Evolutionary conservation across 37 sponge, comb jelly and placozoan genomes (phyloP).

Genomic region (Dysidea cf. avara): DNA sequence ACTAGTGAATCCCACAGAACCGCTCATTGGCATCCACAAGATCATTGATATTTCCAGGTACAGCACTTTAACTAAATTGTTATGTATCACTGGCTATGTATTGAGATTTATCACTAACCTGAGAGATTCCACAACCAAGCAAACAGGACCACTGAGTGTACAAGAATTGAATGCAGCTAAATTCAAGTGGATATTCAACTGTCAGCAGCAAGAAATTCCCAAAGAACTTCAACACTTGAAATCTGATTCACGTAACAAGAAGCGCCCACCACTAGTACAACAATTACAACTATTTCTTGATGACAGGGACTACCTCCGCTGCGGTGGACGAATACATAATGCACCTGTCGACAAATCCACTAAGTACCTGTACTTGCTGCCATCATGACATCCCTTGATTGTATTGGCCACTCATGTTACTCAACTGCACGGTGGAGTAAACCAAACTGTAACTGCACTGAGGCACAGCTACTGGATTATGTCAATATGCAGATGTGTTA

Average conservation of each 20-base stretch:
- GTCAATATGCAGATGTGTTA: neutral
- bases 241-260: slow-evolving; percentile 1
- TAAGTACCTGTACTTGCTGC: neutral
- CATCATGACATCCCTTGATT: neutral
- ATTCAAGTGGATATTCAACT: too few species aligned
- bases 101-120: too few species aligned
- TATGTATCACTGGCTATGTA: too few species aligned
- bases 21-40: too few species aligned
- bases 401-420: neutral
- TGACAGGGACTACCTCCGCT: neutral
- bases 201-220: too few species aligned
- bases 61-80: too few species aligned
- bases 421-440: neutral
- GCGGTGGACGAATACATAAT: neutral
- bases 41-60: too few species aligned
- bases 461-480: neutral
- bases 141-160: too few species aligned
- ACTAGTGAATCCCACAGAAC: too few species aligned
- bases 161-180: too few species aligned
- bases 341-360: neutral
- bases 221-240: neutral
- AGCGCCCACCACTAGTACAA: neutral
- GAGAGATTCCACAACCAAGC: too few species aligned
- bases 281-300: neutral
- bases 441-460: neutral